Evolutionary conservation across 2,888 invertebrate genomes (phyloP).

Genomic region (Melanotus villosus): DNA sequence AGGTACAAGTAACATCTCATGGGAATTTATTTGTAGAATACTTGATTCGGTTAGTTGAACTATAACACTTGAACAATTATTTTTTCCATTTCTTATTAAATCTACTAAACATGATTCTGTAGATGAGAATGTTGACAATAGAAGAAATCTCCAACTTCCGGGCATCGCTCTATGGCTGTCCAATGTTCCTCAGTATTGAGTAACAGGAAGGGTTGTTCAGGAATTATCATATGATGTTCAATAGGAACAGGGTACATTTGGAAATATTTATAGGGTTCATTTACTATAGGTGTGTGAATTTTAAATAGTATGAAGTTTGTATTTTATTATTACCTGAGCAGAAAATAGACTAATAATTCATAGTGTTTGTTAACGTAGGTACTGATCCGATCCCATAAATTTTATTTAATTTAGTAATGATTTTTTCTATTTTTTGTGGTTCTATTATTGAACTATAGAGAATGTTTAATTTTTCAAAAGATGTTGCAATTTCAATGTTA

Average conservation of each 20-base stretch:
- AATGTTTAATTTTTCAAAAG: slow-evolving; percentile 2
- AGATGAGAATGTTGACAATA: no score
- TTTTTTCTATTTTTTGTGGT: not conserved
- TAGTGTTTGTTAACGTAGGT: not conserved
- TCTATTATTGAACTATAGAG: slow-evolving; percentile 5
- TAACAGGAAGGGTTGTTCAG: slow-evolving; percentile 12
- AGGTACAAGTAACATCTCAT: no score
- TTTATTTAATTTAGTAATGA: slow-evolving; percentile 1
- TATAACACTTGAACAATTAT: no score
- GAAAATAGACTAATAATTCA: slow-evolving; percentile 14
- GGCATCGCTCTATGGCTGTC: no score
- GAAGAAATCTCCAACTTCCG: no score
- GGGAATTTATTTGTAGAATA: no score
- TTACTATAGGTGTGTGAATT: slow-evolving; percentile 9
- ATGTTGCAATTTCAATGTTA: not conserved
- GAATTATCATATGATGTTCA: not conserved
- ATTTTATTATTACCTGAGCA: slow-evolving; percentile 12
- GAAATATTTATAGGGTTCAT: slow-evolving; percentile 7
- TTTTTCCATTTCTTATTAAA: no score
- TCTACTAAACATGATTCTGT: no score
- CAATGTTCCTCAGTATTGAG: not conserved
- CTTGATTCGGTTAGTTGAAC: no score
- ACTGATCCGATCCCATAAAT: not conserved
- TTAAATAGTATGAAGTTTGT: slow-evolving; percentile 15
- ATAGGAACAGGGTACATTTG: slow-evolving; percentile 6